phyloP scores from a whole-genome alignment of 2,888 invertebrate species.

The Drosophila melanosoma region DNA sequence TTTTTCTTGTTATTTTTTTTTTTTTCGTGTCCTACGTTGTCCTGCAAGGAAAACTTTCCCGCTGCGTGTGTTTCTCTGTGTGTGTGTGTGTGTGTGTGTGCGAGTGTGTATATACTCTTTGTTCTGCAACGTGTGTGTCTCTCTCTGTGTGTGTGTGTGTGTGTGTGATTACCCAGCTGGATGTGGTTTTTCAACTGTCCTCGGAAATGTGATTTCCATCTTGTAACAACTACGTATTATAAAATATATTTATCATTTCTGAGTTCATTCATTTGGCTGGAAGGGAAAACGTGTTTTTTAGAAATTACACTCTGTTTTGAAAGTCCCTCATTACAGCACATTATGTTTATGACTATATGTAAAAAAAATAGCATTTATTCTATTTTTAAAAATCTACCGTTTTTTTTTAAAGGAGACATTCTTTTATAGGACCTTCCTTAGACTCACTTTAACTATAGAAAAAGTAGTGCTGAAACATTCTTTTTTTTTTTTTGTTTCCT shows the following conservation, averaged over 20 bases:
- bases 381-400: not conserved
- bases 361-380: not conserved
- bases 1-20: constrained; percentile 12
- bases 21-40: constrained; percentile 24
- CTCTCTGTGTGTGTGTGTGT: constrained; percentile 4
- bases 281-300: not conserved
- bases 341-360: not conserved
- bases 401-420: not conserved
- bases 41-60: constrained; percentile 64
- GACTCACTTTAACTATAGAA: not conserved
- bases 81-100: constrained; percentile 5
- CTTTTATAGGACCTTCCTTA: not conserved
- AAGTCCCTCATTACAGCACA: not conserved
- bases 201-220: constrained; percentile 12
- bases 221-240: constrained; percentile 2
- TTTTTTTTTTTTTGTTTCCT: not conserved
- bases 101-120: constrained; percentile 11
- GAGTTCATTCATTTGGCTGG: not conserved
- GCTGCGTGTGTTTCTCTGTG: not conserved
- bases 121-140: not conserved
- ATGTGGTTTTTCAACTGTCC: not conserved
- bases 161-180: constrained; percentile 38
- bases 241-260: not conserved
- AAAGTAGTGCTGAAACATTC: not conserved
- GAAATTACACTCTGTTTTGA: not conserved